Evolutionary conservation across 2,797 vertebrate species (phyloP), one percentile per base, ranked within the genome.

Genomic region (Octomys mimax): DNA sequence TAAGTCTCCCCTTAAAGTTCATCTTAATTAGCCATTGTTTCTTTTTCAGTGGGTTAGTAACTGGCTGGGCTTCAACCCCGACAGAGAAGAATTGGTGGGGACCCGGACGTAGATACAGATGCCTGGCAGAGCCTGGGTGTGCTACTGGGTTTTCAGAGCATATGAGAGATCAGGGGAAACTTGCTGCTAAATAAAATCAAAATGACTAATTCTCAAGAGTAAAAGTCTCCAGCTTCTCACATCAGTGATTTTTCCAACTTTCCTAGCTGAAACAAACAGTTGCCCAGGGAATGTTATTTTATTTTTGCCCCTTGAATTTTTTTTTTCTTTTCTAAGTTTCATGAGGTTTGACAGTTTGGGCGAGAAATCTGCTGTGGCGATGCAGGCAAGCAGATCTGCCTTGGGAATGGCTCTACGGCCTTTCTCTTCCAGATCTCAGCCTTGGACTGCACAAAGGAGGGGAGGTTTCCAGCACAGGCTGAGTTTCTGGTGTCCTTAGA

Each of bases 11-110:
- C 97, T 96, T 99, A 99, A 99, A 99, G 99, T 99, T 99, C 99
- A 99, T 99, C 99, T 99, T 99, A 99, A 99, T 99, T 99, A 99
- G 98, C 98, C 98, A 98, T 98, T 99, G 98, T 98, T 99, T 98
- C 98, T 98, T 98, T 98, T 98, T 98, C 97, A 36, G 92, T 98
- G 98, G 97, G 98, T 99, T 97, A 96, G 98, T 98, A 98, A 99
- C 99, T 99, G 99, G 98, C 99, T 97, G 96, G 95, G 94, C 95
- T 98, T 97, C 96, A 96, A 80, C 3, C 4, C 90, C 79, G 92
- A 92, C 95, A 84, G 68, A 84, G 88, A 93, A 93, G 92, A 96
- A 89, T 92, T 54, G 59, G 26, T 81, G 11, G 42, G 36, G 9
- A 57, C 28, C 6, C 8, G 46, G 9, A 54, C 28, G n/a, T 4